Evolutionary conservation across 2,113 vertebrate genomes (phyloP), one percentile per base, ranked within the genome.

Genomic region (Anoura caudifer): DNA sequence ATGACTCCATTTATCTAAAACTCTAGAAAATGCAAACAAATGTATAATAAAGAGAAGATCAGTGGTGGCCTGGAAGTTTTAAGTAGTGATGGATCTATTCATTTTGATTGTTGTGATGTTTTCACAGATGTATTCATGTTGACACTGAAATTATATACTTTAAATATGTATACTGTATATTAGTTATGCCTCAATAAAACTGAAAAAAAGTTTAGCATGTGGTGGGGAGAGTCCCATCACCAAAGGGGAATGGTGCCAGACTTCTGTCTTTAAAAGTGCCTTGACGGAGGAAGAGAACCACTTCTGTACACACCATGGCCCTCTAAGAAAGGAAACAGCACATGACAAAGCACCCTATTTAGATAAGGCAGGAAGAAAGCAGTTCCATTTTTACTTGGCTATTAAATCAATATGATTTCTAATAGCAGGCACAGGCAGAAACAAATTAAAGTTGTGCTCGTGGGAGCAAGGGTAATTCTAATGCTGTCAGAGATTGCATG

Each of bases 321-420:
- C 54, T 50, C 79, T 43, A 69, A 70, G 84, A 72, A 84, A 94
- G 47, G 28, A 9, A 77, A 31, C 3, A 8, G 47, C 4, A 45
- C 15, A 16, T 77, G 36, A 43, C 43, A 50, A 52, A 89, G 43
- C 14, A 41, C 11, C 20, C 7, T 14, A 20, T 82, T 92, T 16
- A 80, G n/a, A 50, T 13, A 61, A 85, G 36, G 43, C 50, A 84
- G n/a, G 65, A 90, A 38, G 79, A 76, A 65, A 90, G 47, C 4
- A 56, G n/a, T 26, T 95, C 91, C 92, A 56, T 95, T 97, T 97
- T 97, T 90, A 96, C 84, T n/a, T 50, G 79, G 67, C 83, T 61
- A 76, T 73, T 87, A 79, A 84, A 38, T 76, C 92, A 93, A 96
- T 33, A n/a, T 31, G 84, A 94, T 72, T 90, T 91, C 80, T 95